Base-by-base conservation (phyloP, 2,113 vertebrate genomes). In the Anarhynchus alexandrinus region DNA sequence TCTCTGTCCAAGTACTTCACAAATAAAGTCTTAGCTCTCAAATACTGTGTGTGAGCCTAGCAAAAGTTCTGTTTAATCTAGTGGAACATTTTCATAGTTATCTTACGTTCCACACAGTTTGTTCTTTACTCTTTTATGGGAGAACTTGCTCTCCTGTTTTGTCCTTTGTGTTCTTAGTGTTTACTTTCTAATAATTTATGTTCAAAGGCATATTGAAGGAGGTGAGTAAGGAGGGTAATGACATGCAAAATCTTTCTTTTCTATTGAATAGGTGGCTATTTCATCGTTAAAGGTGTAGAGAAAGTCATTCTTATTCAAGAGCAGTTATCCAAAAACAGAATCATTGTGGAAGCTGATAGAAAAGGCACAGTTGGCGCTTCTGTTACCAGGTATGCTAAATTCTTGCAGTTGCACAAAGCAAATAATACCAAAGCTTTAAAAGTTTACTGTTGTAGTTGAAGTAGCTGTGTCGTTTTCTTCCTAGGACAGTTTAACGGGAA, bases 281-380 rank as follows among this genome's bases (percentile, higher is more conserved):
- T 99, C 95, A 99, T 99, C 52, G 99, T 99, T 19, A 99, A 99
- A 98, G 99, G 99, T 85, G 99, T 99, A 52, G 99, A 99, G 93
- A 99, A 99, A 96, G 99, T 99, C 3, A 99, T 99, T 97, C 98
- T 99, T 73, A 99, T 99, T 97, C 99, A 99, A 96, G 99, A 99
- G 84, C 99, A 99, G 97, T 98, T 99, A 77, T 99, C 99, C 23
- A 99, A 99, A 98, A 99, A 99, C 97, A 98, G 99, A 91, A 99
- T 99, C 80, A 99, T 99, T 67, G 99, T 99, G 97, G 99, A 99
- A 82, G 99, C 99, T 49, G 99, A 99, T 93, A 98, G 99, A 95
- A 99, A 99, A 96, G 99, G 99, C 30, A 97, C 99, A 0, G 99
- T 99, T 15, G 99, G 99, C 1, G 99, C 99, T 34, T 99, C 99